Conservation (phyloP, 2,797 vertebrate species). For the Crenuchus spilurus region DNA sequence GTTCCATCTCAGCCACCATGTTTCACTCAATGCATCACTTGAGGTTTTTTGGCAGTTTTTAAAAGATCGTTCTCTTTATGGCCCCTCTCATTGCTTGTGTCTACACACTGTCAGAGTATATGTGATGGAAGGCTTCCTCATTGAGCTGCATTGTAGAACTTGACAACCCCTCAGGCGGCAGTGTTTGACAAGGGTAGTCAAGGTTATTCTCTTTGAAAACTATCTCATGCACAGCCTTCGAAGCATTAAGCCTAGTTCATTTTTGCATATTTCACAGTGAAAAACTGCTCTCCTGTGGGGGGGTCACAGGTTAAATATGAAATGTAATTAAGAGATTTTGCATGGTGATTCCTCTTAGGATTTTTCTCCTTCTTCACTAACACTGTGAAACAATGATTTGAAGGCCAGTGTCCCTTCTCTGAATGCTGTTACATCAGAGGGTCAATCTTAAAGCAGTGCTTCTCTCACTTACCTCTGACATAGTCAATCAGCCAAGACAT, state of each 20-base stretch:
- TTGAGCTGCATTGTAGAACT: neutral
- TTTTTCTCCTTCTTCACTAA: neutral
- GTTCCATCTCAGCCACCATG: neutral
- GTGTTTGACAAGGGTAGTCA: constrained; percentile 28
- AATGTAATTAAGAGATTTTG: constrained; percentile 6
- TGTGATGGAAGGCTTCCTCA: neutral
- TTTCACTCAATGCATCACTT: constrained; percentile 14
- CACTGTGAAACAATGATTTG: neutral
- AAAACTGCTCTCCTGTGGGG: neutral
- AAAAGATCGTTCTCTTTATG: neutral
- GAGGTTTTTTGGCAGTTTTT: constrained; percentile 24
- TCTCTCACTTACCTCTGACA: too few species aligned
- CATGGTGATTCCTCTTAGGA: neutral
- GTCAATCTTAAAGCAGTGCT: neutral
- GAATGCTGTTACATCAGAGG: neutral
- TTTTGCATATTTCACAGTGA: neutral
- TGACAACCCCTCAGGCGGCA: constrained; percentile 9
- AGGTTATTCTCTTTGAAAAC: constrained; percentile 25
- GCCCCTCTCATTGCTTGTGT: neutral
- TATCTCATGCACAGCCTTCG: neutral
- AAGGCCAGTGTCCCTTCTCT: neutral
- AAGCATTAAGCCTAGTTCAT: neutral
- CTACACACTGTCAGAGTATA: neutral
- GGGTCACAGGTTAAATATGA: neutral
- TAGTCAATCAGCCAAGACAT: too few species aligned